These are phyloP conservation scores for Calyptommatus sinebrachiatus DNA, from an alignment of 2,113 vertebrate species.

Conservation along the genomic window DNA sequence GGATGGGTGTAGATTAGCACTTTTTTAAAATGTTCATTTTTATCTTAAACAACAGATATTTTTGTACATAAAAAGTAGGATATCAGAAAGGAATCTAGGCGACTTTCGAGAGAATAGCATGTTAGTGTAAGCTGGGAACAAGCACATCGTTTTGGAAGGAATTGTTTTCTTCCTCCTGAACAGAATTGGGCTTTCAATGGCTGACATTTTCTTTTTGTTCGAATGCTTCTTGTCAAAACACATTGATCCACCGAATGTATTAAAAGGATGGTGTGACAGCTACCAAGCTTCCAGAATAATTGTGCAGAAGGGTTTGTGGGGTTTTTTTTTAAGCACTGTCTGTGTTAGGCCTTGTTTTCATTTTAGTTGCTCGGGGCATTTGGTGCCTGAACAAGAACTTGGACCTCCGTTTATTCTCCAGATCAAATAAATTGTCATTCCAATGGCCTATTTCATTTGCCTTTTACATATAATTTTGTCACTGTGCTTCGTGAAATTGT, in stretches of 20 bases:
- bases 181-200: background rate
- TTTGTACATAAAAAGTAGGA: no score
- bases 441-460: background rate
- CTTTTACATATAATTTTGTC: constrained; percentile 1
- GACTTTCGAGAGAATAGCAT: no score
- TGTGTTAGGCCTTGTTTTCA: background rate
- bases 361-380: background rate
- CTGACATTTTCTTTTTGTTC: constrained; percentile 21
- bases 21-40: no score
- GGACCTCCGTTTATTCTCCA: constrained; percentile 7
- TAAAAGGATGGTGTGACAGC: background rate
- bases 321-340: background rate
- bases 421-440: background rate
- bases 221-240: background rate
- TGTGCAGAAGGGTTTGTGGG: background rate
- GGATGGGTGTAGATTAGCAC: no score
- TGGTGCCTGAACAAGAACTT: constrained; percentile 18
- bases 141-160: no score
- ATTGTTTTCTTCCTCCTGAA: background rate
- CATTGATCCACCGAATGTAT: background rate
- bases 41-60: no score
- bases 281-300: background rate
- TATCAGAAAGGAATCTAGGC: no score
- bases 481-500: background rate
- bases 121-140: no score